These are phyloP conservation scores for Cydia pomonella DNA, from an alignment of 1,140 invertebrate genomes.

Conservation along the genomic window DNA sequence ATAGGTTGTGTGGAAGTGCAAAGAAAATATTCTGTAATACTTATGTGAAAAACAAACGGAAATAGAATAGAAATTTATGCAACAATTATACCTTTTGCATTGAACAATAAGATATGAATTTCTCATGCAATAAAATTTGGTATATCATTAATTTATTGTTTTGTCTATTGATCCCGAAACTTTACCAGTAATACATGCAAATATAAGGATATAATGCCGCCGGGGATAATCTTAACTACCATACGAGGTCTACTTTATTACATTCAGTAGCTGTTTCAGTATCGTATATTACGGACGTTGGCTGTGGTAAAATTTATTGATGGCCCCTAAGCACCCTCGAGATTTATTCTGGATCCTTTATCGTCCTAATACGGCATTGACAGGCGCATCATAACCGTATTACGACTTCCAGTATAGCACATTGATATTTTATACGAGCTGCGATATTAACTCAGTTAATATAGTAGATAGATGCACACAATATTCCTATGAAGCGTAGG, in stretches of 20 bases:
- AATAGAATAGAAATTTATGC: no score
- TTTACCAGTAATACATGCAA: background rate
- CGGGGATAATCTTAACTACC: background rate
- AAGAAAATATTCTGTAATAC: no score
- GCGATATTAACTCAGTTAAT: conserved; percentile 22
- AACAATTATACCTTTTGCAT: no score
- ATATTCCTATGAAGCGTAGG: background rate
- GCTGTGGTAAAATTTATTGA: conserved; percentile 2
- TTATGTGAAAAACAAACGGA: no score
- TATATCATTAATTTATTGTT: background rate
- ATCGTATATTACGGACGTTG: background rate
- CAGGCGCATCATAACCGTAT: conserved; percentile 21
- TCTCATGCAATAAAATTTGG: background rate
- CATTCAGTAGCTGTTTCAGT: background rate
- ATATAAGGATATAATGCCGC: background rate
- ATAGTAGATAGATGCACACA: background rate
- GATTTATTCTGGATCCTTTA: conserved; percentile 24
- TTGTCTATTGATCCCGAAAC: background rate
- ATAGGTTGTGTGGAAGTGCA: no score
- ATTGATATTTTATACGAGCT: conserved; percentile 33
- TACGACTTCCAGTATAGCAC: conserved; percentile 13
- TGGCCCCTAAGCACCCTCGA: background rate
- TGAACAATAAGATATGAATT: background rate
- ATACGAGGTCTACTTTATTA: background rate
- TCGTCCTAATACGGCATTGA: conserved; percentile 22